Percentiles rank a stretch among this genome's conserved stretches.
These are phyloP conservation scores for Puffinus mauretanicus DNA, from an alignment of 2,113 vertebrate genomes.

Conservation along the genomic window DNA sequence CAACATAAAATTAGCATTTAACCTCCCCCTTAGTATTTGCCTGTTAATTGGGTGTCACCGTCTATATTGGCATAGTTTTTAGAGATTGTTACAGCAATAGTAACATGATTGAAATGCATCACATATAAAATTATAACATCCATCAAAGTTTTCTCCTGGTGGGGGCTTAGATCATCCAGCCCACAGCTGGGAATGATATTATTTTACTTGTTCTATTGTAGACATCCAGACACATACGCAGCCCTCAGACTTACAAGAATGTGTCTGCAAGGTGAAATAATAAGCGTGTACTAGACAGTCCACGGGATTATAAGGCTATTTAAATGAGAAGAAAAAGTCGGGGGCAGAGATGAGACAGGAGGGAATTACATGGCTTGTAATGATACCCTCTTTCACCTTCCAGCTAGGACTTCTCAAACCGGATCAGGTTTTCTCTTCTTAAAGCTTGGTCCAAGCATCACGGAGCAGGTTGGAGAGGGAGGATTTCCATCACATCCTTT, in stretches of 20 bases:
- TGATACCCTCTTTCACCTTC: not conserved
- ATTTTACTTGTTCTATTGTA: conserved; percentile 41
- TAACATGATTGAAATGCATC: not conserved
- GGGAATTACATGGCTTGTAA: not conserved
- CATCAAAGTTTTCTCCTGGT: conserved; percentile 6
- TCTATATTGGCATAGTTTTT: conserved; percentile 9
- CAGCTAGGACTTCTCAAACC: not conserved
- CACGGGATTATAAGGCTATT: conserved; percentile 3
- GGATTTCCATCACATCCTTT: not conserved
- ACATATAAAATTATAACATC: not conserved
- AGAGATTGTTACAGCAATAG: not conserved
- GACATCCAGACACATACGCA: conserved; percentile 12
- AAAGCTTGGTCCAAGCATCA: not conserved
- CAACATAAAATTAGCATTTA: conserved; percentile 40
- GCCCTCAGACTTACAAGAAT: conserved; percentile 28
- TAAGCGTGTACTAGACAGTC: not conserved
- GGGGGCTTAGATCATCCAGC: conserved; percentile 8
- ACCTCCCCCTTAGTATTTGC: conserved; percentile 25
- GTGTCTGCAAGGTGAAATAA: conserved; percentile 49
- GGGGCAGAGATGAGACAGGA: not conserved
- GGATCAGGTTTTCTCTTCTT: not conserved
- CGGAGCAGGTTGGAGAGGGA: not conserved
- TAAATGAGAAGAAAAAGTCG: not conserved
- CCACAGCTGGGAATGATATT: conserved; percentile 33
- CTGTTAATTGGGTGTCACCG: conserved; percentile 20